Evolutionary conservation across 2,888 invertebrate species (phyloP), one percentile per base, ranked within the genome.

Genomic region (Eurytoma californica): DNA sequence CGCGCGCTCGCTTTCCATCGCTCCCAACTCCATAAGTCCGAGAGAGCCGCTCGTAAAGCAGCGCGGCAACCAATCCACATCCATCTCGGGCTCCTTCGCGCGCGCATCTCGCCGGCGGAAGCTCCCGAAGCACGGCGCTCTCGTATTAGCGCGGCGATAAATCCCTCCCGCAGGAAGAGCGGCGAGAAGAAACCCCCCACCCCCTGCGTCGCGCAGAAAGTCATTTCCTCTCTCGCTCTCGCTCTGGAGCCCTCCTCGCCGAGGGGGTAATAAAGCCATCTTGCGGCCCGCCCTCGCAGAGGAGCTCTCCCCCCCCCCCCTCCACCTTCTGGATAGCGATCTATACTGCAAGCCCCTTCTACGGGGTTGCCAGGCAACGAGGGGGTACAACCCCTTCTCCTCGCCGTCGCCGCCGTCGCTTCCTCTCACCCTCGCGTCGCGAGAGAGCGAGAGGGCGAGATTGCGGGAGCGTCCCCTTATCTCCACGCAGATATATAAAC

Each of bases 261-360:
- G 85, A 82, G 84, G 85, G 87, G 87, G 88, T 88, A 89, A 89
- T 89, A 89, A 89, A 89, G 90, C 90, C 90, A 90, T 90, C 90
- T 90, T 90, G 89, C 86, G 81, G 51, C 68, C 75, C 75, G 75
- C 75, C 75, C 75, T 68, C 65, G 61, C 24, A 83, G 84, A 84
- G 84, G 83, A 80, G 82, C 39, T 39, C 39, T 9, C 39, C 9
- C 39, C 9, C 78, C 55, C 39, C 39, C 39, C 39, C 39, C 39
- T 78, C 57, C 82, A n/a, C n/a, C n/a, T n/a, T n/a, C n/a, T n/a
- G 87, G 87, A 87, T 87, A 87, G 86, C 87, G 87, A 87, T 87
- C 87, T 87, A 87, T 87, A 87, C 87, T 84, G 84, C 80, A 77
- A 72, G 79, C 74, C 79, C 77, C 81, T 82, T 77, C 49, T 63